Evolutionary conservation across 2,797 vertebrate genomes (phyloP).

Genomic region (Leptodactylus fallax): DNA sequence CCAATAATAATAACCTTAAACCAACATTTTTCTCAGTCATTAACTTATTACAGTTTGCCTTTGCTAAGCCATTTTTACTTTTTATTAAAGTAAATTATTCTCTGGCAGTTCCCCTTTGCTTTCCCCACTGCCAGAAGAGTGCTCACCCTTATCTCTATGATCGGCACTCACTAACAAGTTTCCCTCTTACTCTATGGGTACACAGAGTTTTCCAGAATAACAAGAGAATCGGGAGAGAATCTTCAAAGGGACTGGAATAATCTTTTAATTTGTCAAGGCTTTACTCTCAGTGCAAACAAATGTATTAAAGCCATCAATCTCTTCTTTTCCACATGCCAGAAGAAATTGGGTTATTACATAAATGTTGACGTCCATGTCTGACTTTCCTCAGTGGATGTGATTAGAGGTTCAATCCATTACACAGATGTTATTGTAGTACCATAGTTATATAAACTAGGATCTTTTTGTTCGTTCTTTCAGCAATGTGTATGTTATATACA

Average conservation of each 20-base stretch:
- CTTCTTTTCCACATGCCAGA: slow-evolving; percentile 25
- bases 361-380: slow-evolving; percentile 46
- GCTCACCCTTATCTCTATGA: neutral
- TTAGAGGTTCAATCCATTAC: slow-evolving; percentile 50
- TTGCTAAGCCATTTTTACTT: neutral
- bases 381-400: slow-evolving; percentile 43
- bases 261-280: slow-evolving; percentile 41
- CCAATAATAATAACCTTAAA: neutral
- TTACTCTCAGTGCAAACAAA: slow-evolving; percentile 46
- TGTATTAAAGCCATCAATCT: slow-evolving; percentile 57
- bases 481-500: neutral
- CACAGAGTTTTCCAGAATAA: slow-evolving; percentile 16
- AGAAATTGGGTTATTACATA: slow-evolving; percentile 54
- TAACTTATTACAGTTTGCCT: neutral
- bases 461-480: neutral
- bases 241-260: slow-evolving; percentile 33
- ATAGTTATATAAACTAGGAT: slow-evolving; percentile 21
- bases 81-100: neutral
- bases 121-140: neutral
- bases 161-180: neutral
- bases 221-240: neutral
- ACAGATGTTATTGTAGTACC: slow-evolving; percentile 14
- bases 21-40: neutral
- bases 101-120: neutral
- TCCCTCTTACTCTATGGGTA: slow-evolving; percentile 1